These are phyloP conservation scores for Sympetrum striolatum DNA, from an alignment of 2,888 invertebrate species.

Conservation along the genomic window DNA sequence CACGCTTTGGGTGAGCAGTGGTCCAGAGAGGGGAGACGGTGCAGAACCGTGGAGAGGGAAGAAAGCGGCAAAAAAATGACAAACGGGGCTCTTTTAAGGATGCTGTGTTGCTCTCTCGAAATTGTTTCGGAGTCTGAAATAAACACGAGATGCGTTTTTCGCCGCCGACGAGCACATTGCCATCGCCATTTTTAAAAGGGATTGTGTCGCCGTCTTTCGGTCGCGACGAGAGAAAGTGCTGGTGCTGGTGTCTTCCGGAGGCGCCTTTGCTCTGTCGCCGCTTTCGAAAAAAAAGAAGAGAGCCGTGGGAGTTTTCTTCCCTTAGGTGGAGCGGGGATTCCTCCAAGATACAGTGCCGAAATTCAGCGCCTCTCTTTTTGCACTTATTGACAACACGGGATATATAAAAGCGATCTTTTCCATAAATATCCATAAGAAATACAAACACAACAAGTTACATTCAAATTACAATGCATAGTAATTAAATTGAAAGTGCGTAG, in stretches of 20 bases:
- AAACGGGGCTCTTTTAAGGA: not conserved
- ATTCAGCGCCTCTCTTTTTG: too few relatives aligned
- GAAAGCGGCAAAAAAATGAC: slow-evolving; percentile 20
- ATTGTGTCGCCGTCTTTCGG: not conserved
- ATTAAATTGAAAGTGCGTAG: too few relatives aligned
- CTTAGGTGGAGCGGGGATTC: not conserved
- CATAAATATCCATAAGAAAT: too few relatives aligned
- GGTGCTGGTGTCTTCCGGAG: slow-evolving; percentile 7
- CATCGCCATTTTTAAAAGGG: slow-evolving; percentile 12
- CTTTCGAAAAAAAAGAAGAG: not conserved
- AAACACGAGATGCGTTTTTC: slow-evolving; percentile 34
- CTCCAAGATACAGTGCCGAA: not conserved
- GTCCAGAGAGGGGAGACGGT: not conserved
- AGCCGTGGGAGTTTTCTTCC: not conserved
- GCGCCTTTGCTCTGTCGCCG: not conserved
- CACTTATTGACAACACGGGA: too few relatives aligned
- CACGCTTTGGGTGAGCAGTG: not conserved
- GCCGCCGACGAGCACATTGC: slow-evolving; percentile 28
- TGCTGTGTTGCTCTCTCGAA: slow-evolving; percentile 18
- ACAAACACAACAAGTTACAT: too few relatives aligned
- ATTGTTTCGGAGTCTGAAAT: slow-evolving; percentile 18
- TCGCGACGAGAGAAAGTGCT: not conserved
- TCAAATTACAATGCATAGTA: too few relatives aligned
- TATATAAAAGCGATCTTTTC: too few relatives aligned
- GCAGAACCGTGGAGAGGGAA: not conserved